A percentile compares a stretch with the other conserved stretches of the same genome.
Conservation (phyloP, 2,888 invertebrate species). For the Metacarcinus magister region DNA sequence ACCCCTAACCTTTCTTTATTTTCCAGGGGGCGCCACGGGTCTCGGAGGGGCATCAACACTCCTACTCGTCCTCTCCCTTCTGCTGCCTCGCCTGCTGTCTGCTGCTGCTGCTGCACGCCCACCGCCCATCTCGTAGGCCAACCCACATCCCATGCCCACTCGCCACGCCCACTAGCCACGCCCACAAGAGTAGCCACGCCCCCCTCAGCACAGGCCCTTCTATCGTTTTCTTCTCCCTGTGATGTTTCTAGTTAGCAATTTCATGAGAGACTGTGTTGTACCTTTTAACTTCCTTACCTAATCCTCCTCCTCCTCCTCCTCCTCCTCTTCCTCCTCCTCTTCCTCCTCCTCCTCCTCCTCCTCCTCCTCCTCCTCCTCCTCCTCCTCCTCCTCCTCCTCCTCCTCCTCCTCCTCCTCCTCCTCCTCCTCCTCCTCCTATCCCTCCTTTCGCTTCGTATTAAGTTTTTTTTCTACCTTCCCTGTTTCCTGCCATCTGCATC, state of each 20-base stretch:
- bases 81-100: slow-evolving; percentile 27
- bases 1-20: not conserved
- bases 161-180: not conserved
- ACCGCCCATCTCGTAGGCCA: not conserved
- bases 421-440: not conserved
- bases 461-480: not conserved
- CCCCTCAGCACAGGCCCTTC: not conserved
- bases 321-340: not conserved
- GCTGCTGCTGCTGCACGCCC: not conserved
- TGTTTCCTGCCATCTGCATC: too few species aligned
- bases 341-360: not conserved
- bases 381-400: not conserved
- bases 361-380: not conserved
- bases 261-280: not conserved
- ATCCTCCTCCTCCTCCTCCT: not conserved
- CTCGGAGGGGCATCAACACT: not conserved
- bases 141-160: not conserved
- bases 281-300: not conserved
- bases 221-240: not conserved
- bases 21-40: not conserved
- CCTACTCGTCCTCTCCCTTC: not conserved
- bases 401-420: not conserved
- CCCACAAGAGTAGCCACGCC: not conserved
- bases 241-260: not conserved
- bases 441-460: not conserved